Evolutionary conservation across 2,113 vertebrate genomes (phyloP).

Genomic region (Perca flavescens): DNA sequence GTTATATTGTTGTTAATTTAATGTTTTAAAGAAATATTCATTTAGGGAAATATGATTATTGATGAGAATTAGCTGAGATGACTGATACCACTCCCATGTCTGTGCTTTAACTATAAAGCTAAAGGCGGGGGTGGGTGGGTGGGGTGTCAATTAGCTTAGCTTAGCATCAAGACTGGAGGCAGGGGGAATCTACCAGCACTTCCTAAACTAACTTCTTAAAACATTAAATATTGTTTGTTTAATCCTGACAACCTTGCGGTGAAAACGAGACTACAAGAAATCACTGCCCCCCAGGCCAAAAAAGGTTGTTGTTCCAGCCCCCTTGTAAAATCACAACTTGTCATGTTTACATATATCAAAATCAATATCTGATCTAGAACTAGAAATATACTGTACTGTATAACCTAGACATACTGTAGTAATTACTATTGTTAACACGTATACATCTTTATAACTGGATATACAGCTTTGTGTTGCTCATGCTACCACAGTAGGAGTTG

Average conservation of each 20-base stretch:
- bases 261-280: too few species aligned
- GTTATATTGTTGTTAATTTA: background rate
- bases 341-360: background rate
- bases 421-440: background rate
- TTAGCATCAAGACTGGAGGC: background rate
- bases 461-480: conserved; percentile 24
- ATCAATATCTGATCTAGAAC: background rate
- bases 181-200: too few species aligned
- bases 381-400: background rate
- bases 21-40: background rate
- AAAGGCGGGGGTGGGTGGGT: background rate
- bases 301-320: too few species aligned
- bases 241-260: too few species aligned
- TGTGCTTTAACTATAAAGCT: conserved; percentile 1
- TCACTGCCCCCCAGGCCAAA: too few species aligned
- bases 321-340: too few species aligned
- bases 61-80: background rate
- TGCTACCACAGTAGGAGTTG: conserved; percentile 8
- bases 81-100: background rate
- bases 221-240: too few species aligned
- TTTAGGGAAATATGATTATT: background rate
- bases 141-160: background rate
- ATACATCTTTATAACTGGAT: background rate
- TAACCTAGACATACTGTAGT: background rate
- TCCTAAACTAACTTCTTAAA: too few species aligned